Evolutionary conservation across 2,797 vertebrate genomes (phyloP).

Genomic region (Trichosurus vulpecula): DNA sequence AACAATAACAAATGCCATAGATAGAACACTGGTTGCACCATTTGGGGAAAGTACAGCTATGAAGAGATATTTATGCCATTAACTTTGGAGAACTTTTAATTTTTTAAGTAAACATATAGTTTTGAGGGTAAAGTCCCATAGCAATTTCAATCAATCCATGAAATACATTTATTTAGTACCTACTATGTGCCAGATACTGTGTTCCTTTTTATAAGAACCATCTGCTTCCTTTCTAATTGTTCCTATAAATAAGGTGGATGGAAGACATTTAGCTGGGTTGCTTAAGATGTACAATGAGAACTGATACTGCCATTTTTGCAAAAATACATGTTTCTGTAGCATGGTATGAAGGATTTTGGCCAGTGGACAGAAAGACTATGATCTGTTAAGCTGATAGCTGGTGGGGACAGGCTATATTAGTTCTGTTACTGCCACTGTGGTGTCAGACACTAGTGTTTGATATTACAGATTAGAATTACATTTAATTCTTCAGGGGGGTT

Average conservation of each 20-base stretch:
- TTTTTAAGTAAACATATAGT: not conserved
- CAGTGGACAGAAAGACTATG: not conserved
- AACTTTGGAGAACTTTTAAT: not conserved
- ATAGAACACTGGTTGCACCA: not conserved
- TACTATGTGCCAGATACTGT: not conserved
- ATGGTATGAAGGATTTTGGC: slow-evolving; percentile 30
- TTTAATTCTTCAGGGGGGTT: slow-evolving; percentile 32
- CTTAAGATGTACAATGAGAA: not conserved
- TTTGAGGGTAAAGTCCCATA: not conserved
- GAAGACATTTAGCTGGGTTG: not conserved
- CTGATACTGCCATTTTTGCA: not conserved
- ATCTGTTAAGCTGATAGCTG: slow-evolving; percentile 48
- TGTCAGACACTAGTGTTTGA: slow-evolving; percentile 54
- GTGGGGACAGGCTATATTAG: not conserved
- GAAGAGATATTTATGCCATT: not conserved
- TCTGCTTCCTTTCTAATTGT: not conserved
- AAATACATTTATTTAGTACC: not conserved
- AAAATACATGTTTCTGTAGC: not conserved
- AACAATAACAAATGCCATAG: not conserved
- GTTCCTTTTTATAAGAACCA: not conserved
- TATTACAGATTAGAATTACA: slow-evolving; percentile 45
- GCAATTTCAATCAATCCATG: not conserved
- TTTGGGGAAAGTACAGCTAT: not conserved
- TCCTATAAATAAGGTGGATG: not conserved
- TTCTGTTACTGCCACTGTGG: not conserved